phyloP scores from a whole-genome alignment of 2,888 invertebrate species.

The Gnatocerus cornutus region DNA sequence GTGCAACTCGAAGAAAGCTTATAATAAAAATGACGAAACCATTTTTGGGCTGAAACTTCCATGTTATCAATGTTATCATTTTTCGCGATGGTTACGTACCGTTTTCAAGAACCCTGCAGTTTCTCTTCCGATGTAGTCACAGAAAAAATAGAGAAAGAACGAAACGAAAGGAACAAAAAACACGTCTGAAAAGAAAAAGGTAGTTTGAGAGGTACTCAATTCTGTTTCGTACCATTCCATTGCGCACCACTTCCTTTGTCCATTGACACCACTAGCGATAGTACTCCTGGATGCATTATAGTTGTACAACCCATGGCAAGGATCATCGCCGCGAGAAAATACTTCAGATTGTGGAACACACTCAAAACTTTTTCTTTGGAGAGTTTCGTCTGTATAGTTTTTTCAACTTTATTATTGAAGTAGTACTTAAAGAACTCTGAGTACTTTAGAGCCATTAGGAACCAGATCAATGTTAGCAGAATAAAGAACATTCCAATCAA shows the following conservation, averaged over 20 bases:
- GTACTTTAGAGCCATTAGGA: neutral
- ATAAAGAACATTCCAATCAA: slow-evolving; percentile 33
- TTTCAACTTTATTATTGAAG: slow-evolving; percentile 18
- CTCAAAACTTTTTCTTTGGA: slow-evolving; percentile 6
- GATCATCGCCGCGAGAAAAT: slow-evolving; percentile 52
- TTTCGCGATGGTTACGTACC: slow-evolving; percentile 47
- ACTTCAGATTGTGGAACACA: slow-evolving; percentile 32
- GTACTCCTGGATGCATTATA: slow-evolving; percentile 58
- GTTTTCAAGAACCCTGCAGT: slow-evolving; percentile 55
- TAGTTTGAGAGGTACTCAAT: neutral
- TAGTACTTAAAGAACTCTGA: slow-evolving; percentile 13
- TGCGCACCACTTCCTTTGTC: slow-evolving; percentile 41
- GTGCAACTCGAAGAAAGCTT: slow-evolving; percentile 13
- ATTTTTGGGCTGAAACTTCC: slow-evolving; percentile 34
- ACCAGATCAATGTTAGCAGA: slow-evolving; percentile 3
- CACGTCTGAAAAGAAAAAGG: slow-evolving; percentile 54
- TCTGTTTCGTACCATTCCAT: slow-evolving; percentile 56
- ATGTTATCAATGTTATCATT: too few relatives aligned
- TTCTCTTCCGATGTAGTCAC: slow-evolving; percentile 59
- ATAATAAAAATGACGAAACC: neutral
- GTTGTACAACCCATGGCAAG: slow-evolving; percentile 56
- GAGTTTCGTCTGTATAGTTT: slow-evolving; percentile 12
- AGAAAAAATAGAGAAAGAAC: slow-evolving; percentile 54
- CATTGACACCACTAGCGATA: slow-evolving; percentile 54
- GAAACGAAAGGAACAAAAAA: slow-evolving; percentile 60